Percentiles rank a stretch among this genome's conserved stretches.
phyloP scores from a whole-genome alignment of 2,113 vertebrate genomes.

The Pampusana beccarii region DNA sequence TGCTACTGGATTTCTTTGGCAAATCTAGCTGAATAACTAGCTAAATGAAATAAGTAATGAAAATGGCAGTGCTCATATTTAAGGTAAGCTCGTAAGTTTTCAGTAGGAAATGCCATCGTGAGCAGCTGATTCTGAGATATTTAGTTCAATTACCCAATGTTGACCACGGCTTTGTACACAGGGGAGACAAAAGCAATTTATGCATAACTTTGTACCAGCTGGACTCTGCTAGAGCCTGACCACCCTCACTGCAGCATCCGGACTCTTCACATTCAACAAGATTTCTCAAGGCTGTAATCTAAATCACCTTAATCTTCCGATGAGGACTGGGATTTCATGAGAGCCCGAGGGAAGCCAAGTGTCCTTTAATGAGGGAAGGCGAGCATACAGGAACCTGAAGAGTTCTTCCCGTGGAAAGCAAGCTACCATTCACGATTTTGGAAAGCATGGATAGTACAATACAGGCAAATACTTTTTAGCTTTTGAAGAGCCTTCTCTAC shows the following conservation, averaged over 20 bases:
- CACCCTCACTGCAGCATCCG: neutral
- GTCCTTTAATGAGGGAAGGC: neutral
- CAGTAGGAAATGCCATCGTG: neutral
- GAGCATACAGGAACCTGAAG: neutral
- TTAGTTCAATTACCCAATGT: fast-evolving
- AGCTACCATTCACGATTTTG: neutral
- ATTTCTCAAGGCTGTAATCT: neutral
- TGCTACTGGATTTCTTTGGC: neutral
- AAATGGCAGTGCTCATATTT: neutral
- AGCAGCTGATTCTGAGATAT: neutral
- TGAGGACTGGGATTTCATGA: neutral
- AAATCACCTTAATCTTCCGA: neutral
- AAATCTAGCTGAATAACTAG: neutral
- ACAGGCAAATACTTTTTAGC: neutral
- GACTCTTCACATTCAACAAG: neutral
- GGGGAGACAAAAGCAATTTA: neutral
- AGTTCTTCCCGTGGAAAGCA: neutral
- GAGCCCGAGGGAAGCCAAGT: neutral
- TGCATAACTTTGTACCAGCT: neutral
- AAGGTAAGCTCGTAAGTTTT: neutral
- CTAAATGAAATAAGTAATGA: neutral
- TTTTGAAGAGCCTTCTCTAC: neutral
- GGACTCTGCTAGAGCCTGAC: neutral
- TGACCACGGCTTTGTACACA: fast-evolving
- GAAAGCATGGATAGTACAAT: neutral